A percentile compares a stretch with the other conserved stretches of the same genome.
phyloP scores from a whole-genome alignment of 2,113 vertebrate species.

The Scartelaos histophorus region DNA sequence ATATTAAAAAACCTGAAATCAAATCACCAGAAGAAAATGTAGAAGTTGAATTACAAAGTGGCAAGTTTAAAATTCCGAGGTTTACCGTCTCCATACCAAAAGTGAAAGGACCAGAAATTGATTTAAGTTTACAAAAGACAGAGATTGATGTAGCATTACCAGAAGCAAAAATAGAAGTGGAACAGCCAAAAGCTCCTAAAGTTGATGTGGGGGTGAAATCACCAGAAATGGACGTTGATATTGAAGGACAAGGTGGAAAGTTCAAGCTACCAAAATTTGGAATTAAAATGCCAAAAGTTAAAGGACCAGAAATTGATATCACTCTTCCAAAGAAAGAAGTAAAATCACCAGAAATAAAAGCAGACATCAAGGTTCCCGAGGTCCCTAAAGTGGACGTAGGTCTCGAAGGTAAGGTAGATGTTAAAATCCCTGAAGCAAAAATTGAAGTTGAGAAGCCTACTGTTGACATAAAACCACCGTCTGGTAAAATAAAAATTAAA shows the following conservation, averaged over 20 bases:
- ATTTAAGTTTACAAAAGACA: conserved; percentile 32
- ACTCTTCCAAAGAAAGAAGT: conserved; percentile 21
- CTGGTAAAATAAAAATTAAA: conserved; percentile 22
- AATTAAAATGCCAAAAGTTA: conserved; percentile 37
- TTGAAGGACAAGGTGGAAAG: conserved; percentile 9
- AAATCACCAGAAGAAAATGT: background rate
- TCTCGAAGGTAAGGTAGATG: conserved; percentile 8
- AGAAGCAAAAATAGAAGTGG: conserved; percentile 17
- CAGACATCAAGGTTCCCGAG: conserved; percentile 20
- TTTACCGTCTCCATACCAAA: conserved; percentile 30
- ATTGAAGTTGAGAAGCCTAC: conserved; percentile 30
- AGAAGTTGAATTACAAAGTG: conserved; percentile 27
- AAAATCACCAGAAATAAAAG: conserved; percentile 15
- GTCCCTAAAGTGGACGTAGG: conserved; percentile 8
- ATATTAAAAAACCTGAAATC: conserved; percentile 4
- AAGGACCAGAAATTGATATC: conserved; percentile 20
- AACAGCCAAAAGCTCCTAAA: conserved; percentile 9
- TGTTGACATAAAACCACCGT: background rate
- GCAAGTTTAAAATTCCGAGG: conserved; percentile 51
- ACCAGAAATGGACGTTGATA: background rate
- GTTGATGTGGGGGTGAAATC: background rate
- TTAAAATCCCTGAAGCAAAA: conserved; percentile 28
- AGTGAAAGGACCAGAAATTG: conserved; percentile 32
- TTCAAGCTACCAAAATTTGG: conserved; percentile 47
- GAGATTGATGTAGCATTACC: conserved; percentile 24